These are phyloP conservation scores for Ceratina japonica DNA, from an alignment of 1,140 invertebrate species.

Conservation along the genomic window DNA sequence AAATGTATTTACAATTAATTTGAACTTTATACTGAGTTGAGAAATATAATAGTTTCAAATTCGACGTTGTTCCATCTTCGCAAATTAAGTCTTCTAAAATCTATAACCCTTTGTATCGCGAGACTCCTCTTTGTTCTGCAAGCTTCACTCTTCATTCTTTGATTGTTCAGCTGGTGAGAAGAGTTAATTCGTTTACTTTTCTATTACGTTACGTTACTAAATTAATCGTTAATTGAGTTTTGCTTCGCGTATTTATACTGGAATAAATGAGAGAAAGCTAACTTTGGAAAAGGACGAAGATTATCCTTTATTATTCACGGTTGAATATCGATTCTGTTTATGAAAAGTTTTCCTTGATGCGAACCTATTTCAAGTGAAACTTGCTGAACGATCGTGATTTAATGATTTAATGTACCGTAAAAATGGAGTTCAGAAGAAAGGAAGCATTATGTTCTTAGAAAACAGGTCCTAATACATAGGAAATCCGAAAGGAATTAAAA, in stretches of 20 bases:
- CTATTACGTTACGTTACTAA: not conserved
- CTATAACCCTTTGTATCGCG: not conserved
- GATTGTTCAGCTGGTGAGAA: not conserved
- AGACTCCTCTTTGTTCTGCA: not conserved
- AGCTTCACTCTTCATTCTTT: not conserved
- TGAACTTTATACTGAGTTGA: not conserved
- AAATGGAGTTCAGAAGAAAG: constrained; percentile 11
- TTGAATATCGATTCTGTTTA: constrained; percentile 43
- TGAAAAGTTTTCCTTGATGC: not conserved
- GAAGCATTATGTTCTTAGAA: not conserved
- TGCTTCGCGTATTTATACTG: not conserved
- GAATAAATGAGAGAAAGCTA: too few relatives aligned
- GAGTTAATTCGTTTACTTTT: not conserved
- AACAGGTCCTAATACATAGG: constrained; percentile 21
- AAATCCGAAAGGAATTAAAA: constrained; percentile 37
- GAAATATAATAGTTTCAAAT: not conserved
- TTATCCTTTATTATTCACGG: constrained; percentile 11
- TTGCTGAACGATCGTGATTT: too few relatives aligned
- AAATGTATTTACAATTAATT: not conserved
- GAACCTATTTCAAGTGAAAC: too few relatives aligned
- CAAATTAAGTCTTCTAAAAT: not conserved
- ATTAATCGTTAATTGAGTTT: not conserved
- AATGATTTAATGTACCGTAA: constrained; percentile 31
- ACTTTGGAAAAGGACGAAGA: not conserved
- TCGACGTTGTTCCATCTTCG: not conserved